Evolutionary conservation across 2,113 vertebrate genomes (phyloP), one percentile per base, ranked within the genome.

Genomic region (Ranitomeya variabilis): DNA sequence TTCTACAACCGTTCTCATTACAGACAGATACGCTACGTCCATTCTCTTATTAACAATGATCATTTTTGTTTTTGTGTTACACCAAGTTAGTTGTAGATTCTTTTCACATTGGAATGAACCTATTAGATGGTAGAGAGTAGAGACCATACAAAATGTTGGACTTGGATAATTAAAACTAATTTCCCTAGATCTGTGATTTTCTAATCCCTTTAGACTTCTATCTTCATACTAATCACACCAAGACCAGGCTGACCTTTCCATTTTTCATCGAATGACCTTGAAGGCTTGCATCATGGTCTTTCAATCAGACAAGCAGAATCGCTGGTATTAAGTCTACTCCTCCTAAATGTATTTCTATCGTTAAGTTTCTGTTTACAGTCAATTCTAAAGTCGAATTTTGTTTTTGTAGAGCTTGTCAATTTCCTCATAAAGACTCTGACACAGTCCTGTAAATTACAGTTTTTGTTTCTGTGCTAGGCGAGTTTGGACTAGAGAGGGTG

Each of bases 371-470:
- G 81, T 89, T 85, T 77, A 78, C 74, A 57, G 59, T 54, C 80
- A 67, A 66, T 78, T 51, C 45, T 26, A 76, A 67, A 57, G 31
- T 51, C 51, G 21, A 59, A 83, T 66, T 76, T 64, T 66, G 71
- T 88, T 83, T 78, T 55, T 12, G 45, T 76, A 55, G 52, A 83
- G 87, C 67, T n/a, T n/a, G 21, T 67, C 52, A 37, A 51, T 54
- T 88, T 71, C 80, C 37, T 21, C 5, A 45, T 52, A 57, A 62
- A 23, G 19, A 9, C 67, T 74, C 80, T 83, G 87, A 80, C 57
- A 54, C 3, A 81, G 90, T 87, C 89, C 91, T 90, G 91, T 91
- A 91, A 94, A 93, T 93, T 92, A 93, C 86, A 93, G 91, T 90
- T 92, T 92, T 91, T 89, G 89, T 91, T 88, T 82, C 69, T 81